Conservation (phyloP, 2,888 invertebrate species). For the Chromoteleia sp. region DNA sequence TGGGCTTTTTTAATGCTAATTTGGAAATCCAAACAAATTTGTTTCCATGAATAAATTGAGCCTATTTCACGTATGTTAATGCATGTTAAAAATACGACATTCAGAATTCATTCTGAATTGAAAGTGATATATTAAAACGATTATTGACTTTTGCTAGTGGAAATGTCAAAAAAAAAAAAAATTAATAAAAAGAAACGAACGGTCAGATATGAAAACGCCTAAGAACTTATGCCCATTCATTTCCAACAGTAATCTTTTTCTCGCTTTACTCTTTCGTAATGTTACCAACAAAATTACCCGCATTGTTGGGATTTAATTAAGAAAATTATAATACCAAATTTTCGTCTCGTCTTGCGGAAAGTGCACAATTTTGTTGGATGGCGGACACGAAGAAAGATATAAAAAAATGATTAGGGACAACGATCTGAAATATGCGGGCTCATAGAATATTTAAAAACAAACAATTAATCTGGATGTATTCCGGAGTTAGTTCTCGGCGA, state of each 20-base stretch:
- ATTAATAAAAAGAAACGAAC: not conserved
- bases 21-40: slow-evolving; percentile 28
- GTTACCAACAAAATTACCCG: slow-evolving; percentile 27
- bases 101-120: slow-evolving; percentile 1
- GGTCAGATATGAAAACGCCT: not conserved
- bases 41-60: slow-evolving; percentile 35
- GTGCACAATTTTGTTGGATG: slow-evolving; percentile 1
- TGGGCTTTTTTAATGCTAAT: slow-evolving; percentile 9
- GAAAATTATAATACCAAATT: slow-evolving; percentile 40
- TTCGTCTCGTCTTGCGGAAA: not conserved
- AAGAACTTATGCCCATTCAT: slow-evolving; percentile 7
- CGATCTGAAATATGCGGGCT: slow-evolving; percentile 27
- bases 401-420: slow-evolving; percentile 27
- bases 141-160: not conserved
- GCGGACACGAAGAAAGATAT: not conserved
- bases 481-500: too few species aligned
- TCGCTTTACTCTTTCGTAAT: not conserved
- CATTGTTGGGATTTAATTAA: slow-evolving; percentile 34
- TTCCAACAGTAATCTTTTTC: slow-evolving; percentile 17
- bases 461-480: slow-evolving; percentile 48
- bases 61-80: not conserved
- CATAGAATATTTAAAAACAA: slow-evolving; percentile 38
- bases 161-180: not conserved
- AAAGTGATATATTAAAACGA: not conserved
- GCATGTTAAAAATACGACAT: not conserved